Percentiles rank a stretch among this genome's conserved stretches.
Evolutionary conservation across 2,888 invertebrate species (phyloP).

Genomic region (Sarcophaga rosellei): DNA sequence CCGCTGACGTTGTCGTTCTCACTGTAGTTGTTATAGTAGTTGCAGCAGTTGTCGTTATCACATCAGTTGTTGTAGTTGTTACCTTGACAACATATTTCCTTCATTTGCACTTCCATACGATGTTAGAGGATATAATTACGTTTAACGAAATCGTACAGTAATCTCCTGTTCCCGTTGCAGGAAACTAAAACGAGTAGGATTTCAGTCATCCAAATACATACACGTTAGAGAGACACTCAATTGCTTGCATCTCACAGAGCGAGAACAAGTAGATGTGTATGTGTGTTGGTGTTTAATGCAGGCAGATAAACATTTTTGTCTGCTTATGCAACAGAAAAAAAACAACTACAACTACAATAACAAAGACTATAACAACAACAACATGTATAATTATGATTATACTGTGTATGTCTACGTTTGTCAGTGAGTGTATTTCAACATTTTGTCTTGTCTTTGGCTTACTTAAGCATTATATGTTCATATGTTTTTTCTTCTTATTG

Average conservation of each 20-base stretch:
- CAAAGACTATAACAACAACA: constrained; percentile 14
- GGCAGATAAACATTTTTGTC: constrained; percentile 20
- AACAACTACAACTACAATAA: constrained; percentile 6
- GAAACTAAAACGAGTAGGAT: constrained; percentile 54
- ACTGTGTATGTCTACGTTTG: not conserved
- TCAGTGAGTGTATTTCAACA: not conserved
- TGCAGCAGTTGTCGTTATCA: not conserved
- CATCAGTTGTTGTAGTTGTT: constrained; percentile 39
- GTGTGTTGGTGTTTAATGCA: not conserved
- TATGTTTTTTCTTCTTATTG: not conserved
- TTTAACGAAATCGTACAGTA: constrained; percentile 67
- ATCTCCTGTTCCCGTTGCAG: constrained; percentile 68
- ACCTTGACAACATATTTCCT: constrained; percentile 64
- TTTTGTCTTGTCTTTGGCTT: not conserved
- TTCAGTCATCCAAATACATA: constrained; percentile 42
- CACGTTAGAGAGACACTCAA: not conserved
- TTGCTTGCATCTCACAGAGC: not conserved
- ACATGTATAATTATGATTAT: not conserved
- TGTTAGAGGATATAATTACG: constrained; percentile 68
- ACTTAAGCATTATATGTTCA: not conserved
- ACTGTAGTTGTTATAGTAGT: not conserved
- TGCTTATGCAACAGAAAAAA: constrained; percentile 33
- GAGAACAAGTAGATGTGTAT: not conserved
- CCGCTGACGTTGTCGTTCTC: not conserved
- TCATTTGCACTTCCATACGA: constrained; percentile 67